Percentiles rank a stretch among this genome's conserved stretches.
These are phyloP conservation scores for Scaptomyza flava DNA, from an alignment of 2,888 invertebrate genomes.

Conservation along the genomic window DNA sequence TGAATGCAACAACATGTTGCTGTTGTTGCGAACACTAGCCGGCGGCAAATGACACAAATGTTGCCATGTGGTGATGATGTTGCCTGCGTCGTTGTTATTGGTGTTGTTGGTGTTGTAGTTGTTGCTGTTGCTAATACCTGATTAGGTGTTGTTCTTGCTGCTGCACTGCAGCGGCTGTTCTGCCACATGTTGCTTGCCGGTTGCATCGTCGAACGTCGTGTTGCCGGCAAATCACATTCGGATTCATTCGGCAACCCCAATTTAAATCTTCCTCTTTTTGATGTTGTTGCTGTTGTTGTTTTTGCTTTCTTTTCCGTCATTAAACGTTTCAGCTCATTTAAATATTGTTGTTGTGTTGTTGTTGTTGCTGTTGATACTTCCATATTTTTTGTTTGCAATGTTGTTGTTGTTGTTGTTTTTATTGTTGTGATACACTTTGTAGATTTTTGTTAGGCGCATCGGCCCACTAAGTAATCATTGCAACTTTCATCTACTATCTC, in stretches of 20 bases:
- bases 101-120: slow-evolving; percentile 11
- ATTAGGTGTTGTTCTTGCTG: slow-evolving; percentile 12
- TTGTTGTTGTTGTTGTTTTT: not conserved
- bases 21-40: slow-evolving; percentile 37
- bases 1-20: slow-evolving; percentile 55
- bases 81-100: not conserved
- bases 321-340: not conserved
- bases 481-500: slow-evolving; percentile 19
- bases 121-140: slow-evolving; percentile 33
- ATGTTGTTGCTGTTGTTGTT: not conserved
- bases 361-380: slow-evolving; percentile 1
- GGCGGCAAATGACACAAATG: slow-evolving; percentile 66
- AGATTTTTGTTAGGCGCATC: slow-evolving; percentile 22
- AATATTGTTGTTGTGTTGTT: not conserved
- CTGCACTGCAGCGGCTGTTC: slow-evolving; percentile 1
- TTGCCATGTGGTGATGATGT: slow-evolving; percentile 28
- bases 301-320: not conserved
- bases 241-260: not conserved
- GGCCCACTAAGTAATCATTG: slow-evolving; percentile 67
- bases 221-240: not conserved
- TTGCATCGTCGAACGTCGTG: not conserved
- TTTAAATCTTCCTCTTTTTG: not conserved
- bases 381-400: slow-evolving; percentile 26
- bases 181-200: not conserved
- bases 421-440: slow-evolving; percentile 8